Conservation (phyloP, 2,888 invertebrate genomes). For the Hypomecis atomaria region DNA sequence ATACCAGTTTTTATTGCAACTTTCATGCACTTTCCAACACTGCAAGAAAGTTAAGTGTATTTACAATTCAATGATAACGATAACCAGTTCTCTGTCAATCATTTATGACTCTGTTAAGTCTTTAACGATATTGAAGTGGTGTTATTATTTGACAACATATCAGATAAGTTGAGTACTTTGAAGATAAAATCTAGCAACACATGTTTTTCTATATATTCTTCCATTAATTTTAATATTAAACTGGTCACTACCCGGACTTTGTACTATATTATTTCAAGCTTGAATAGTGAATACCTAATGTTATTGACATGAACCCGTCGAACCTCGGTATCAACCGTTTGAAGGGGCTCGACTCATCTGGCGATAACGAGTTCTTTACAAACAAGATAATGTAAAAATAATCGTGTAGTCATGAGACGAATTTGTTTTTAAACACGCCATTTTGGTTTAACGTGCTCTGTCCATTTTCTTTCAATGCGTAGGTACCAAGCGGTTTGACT, state of each 20-base stretch:
- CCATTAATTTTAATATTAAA: neutral
- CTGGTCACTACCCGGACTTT: slow-evolving; percentile 15
- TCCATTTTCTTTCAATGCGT: no score
- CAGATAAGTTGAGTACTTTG: neutral
- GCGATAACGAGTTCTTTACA: slow-evolving; percentile 22
- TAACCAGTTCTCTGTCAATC: neutral
- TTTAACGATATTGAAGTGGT: slow-evolving; percentile 2
- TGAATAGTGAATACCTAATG: slow-evolving; percentile 9
- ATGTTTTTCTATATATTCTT: neutral
- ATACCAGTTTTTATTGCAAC: neutral
- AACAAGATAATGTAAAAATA: slow-evolving; percentile 19
- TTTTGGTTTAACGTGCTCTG: neutral
- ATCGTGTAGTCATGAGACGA: neutral
- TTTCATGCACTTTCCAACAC: neutral
- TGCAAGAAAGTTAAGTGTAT: slow-evolving; percentile 4
- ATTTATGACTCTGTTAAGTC: neutral
- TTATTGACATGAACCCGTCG: slow-evolving; percentile 24
- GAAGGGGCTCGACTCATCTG: slow-evolving; percentile 30
- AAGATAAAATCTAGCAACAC: neutral
- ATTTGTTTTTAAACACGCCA: neutral
- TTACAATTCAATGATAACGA: neutral
- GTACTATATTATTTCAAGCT: neutral
- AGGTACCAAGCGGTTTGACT: no score
- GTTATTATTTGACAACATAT: slow-evolving; percentile 5
- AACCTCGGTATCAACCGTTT: slow-evolving; percentile 13